Conservation (phyloP, 2,113 vertebrate genomes). For the Vanacampus margaritifer region DNA sequence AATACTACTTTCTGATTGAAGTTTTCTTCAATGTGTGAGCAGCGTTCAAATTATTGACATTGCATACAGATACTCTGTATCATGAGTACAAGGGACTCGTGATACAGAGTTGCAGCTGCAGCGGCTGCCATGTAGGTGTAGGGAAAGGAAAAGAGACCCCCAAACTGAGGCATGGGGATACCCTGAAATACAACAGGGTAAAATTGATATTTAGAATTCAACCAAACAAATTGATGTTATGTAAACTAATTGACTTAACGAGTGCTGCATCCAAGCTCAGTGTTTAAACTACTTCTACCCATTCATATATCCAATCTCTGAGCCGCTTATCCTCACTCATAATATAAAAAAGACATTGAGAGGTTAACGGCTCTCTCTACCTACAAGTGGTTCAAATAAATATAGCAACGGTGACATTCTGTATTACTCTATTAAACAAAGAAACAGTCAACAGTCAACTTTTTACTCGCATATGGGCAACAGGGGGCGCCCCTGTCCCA, state of each 20-base stretch:
- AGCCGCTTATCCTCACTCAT: background rate
- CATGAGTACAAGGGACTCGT: no score
- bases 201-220: background rate
- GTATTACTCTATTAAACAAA: conserved; percentile 4
- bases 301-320: no score
- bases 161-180: conserved; percentile 97
- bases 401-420: background rate
- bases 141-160: conserved; percentile 94
- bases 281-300: no score
- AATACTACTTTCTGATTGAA: no score
- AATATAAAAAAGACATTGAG: background rate
- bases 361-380: background rate
- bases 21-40: no score
- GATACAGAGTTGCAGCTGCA: conserved; percentile 84
- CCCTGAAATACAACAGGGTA: conserved; percentile 74
- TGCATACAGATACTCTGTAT: no score
- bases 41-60: no score
- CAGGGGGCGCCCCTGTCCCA: conserved; percentile 59
- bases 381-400: background rate
- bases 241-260: no score
- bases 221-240: no score
- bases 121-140: conserved; percentile 99
- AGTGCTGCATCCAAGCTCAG: no score
- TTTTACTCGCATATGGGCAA: conserved; percentile 9
- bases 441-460: conserved; percentile 4